These are phyloP conservation scores for Penaeus indicus DNA, from an alignment of 1,140 invertebrate species.

Conservation along the genomic window DNA sequence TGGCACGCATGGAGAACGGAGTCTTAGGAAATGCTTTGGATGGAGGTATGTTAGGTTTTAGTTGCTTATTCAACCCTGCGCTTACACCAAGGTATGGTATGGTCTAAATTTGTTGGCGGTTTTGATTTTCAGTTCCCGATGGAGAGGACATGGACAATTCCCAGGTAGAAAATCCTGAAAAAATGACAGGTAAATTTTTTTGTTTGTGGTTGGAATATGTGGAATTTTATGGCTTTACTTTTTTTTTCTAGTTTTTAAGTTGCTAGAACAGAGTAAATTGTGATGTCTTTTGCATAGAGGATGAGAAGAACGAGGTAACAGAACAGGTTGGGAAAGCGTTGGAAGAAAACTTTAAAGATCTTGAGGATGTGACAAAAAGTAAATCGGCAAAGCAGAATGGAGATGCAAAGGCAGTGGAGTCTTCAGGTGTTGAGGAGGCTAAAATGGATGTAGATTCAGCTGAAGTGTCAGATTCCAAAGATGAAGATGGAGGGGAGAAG, in stretches of 20 bases:
- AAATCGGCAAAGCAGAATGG: conserved; percentile 24
- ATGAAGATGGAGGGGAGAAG: conserved; percentile 8
- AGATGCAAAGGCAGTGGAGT: conserved; percentile 33
- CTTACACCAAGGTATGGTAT: neutral
- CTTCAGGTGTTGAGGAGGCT: neutral
- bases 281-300: conserved; percentile 55
- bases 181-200: conserved; percentile 62
- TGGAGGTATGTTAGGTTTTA: conserved; percentile 61
- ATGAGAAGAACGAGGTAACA: conserved; percentile 57
- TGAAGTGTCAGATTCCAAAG: conserved; percentile 24
- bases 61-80: neutral
- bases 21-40: conserved; percentile 83
- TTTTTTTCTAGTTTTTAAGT: neutral
- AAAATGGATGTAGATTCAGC: neutral
- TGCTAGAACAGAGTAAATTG: neutral
- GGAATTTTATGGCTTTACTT: neutral
- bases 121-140: conserved; percentile 64
- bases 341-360: conserved; percentile 65
- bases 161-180: conserved; percentile 65
- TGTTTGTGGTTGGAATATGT: conserved; percentile 6
- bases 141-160: conserved; percentile 66
- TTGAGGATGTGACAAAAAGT: conserved; percentile 28
- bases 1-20: conserved; percentile 84
- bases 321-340: conserved; percentile 66
- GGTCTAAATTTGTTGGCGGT: neutral